Base-by-base conservation (phyloP, 2,797 vertebrate species). In the Pipistrellus pipistrellus region DNA sequence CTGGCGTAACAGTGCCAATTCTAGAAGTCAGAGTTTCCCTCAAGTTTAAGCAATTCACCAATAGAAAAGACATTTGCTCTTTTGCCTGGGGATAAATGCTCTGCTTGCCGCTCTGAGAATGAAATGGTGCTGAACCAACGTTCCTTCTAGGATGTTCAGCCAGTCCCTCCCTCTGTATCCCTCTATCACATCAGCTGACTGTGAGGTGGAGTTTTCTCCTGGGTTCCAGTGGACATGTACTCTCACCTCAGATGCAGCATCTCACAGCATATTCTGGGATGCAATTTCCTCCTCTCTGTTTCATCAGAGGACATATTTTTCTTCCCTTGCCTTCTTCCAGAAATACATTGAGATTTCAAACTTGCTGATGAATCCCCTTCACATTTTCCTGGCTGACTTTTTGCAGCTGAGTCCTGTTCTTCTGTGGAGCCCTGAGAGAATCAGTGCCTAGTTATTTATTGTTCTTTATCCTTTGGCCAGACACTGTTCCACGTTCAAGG, bases 11-110 rank as follows among this genome's bases (percentile, higher is more conserved):
- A 46, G 35, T 57, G 27, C 53, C 17, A n/a, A n/a, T 82, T 72
- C 23, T 57, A 72, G 86, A 92, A 90, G 27, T 20, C 27, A 83
- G 55, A 30, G 5, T 30, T 64, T 48, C 62, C 15, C 17, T 17
- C 41, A 72, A 23, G 14, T 94, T 92, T 35, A 73, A 83, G 82
- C 86, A 83, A 76, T 14, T 46, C 72, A 78, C n/a, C 51, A 38
- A 44, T 11, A 53, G 41, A 44, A 46, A 41, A 83, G 2, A 77
- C 41, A 6, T 21, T 48, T 81, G 30, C 1, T 72, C 59, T 80
- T 77, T 80, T 8, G 20, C 21, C 59, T 86, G 14, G 18, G 14
- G 9, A 23, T 44, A 72, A 66, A 51, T 69, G 44, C 35, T 72
- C 81, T 51, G 21, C 32, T 82, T 77, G 38, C 13, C 77, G 1